A percentile compares a stretch with the other conserved stretches of the same genome.
Evolutionary conservation across 1,140 invertebrate species (phyloP).

Genomic region (Dendrolimus punctatus): DNA sequence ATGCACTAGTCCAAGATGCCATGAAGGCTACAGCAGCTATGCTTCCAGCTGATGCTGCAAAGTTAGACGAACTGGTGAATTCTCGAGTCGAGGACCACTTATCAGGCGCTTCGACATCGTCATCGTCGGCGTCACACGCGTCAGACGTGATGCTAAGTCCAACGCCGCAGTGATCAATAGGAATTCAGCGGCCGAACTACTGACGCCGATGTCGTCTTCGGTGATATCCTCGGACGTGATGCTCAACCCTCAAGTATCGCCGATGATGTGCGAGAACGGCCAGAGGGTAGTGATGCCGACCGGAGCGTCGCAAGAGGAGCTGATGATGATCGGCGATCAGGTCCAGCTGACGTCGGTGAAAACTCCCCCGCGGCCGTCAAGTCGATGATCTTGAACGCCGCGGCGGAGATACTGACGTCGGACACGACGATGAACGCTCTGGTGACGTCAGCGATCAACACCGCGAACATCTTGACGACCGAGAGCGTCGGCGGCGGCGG

Average conservation of each 20-base stretch:
- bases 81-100: conserved; percentile 75
- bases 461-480: conserved; percentile 60
- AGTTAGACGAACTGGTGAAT: conserved; percentile 78
- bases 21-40: conserved; percentile 66
- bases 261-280: conserved; percentile 67
- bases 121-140: conserved; percentile 67
- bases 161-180: conserved; percentile 38
- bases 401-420: conserved; percentile 74
- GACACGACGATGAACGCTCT: conserved; percentile 70
- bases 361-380: conserved; percentile 78
- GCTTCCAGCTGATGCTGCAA: conserved; percentile 66
- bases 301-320: conserved; percentile 39
- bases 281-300: conserved; percentile 49
- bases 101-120: conserved; percentile 42
- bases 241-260: conserved; percentile 76
- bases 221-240: conserved; percentile 74
- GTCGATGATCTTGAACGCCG: conserved; percentile 77
- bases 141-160: conserved; percentile 69
- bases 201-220: conserved; percentile 39
- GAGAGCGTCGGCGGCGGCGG: conserved; percentile 60
- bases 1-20: conserved; percentile 63
- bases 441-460: conserved; percentile 67
- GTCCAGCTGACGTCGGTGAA: conserved; percentile 65
- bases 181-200: conserved; percentile 36
- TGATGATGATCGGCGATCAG: conserved; percentile 55